Conservation (phyloP, 2,888 invertebrate genomes). For the Dexiosoma caninum region DNA sequence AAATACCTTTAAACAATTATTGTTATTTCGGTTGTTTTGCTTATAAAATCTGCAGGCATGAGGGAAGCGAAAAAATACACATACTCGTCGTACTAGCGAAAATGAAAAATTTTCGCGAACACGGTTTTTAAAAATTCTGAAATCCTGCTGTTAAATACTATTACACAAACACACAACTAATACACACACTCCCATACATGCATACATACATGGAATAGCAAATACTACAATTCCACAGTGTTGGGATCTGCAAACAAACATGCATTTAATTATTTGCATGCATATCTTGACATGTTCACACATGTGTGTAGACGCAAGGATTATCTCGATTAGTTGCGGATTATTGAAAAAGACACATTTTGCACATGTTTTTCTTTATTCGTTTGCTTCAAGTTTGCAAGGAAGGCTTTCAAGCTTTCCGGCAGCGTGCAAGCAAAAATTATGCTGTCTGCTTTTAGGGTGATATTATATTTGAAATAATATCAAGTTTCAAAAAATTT, state of each 20-base stretch:
- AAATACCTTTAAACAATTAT: constrained; percentile 55
- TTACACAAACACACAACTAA: constrained; percentile 26
- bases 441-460: not conserved
- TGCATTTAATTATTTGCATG: not conserved
- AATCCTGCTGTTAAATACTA: constrained; percentile 44
- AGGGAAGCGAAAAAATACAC: not conserved
- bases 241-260: not conserved
- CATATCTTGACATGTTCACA: not conserved
- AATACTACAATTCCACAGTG: no score
- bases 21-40: constrained; percentile 33
- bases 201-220: no score
- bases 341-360: not conserved
- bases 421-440: no score
- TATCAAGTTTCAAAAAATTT: no score
- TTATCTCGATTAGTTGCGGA: constrained; percentile 16
- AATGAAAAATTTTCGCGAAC: not conserved
- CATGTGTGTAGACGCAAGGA: not conserved
- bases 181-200: not conserved
- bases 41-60: constrained; percentile 35
- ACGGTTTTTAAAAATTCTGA: constrained; percentile 41
- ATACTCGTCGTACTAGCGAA: no score
- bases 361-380: not conserved
- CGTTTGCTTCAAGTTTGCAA: no score
- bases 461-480: no score
- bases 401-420: no score